Evolutionary conservation across 2,888 invertebrate species (phyloP).

Genomic region (Bembecia ichneumoniformis): DNA sequence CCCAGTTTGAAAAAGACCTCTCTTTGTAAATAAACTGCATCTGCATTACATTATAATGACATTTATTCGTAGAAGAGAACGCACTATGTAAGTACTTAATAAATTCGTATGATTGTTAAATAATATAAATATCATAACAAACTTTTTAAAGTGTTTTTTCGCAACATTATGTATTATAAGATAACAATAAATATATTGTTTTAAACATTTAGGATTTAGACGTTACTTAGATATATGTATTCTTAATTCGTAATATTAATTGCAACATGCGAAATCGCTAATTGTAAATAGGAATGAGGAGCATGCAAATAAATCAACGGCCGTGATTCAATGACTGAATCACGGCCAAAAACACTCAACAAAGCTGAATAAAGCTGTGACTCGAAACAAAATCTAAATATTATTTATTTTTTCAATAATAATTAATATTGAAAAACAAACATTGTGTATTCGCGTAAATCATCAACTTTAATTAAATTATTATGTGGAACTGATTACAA

Average conservation of each 20-base stretch:
- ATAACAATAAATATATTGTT: constrained; percentile 7
- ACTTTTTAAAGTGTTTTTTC: background rate
- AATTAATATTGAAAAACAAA: constrained; percentile 11
- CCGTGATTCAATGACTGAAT: constrained; percentile 6
- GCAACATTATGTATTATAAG: constrained; percentile 2
- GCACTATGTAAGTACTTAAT: too few species aligned
- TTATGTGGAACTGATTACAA: constrained; percentile 38
- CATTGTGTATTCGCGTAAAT: constrained; percentile 41
- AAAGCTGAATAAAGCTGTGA: constrained; percentile 48
- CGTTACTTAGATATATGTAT: constrained; percentile 8
- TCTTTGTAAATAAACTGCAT: too few species aligned
- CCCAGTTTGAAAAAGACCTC: too few species aligned
- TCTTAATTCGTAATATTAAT: background rate
- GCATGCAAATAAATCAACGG: constrained; percentile 4
- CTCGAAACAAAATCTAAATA: constrained; percentile 29
- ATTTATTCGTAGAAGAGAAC: too few species aligned
- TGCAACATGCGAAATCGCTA: background rate
- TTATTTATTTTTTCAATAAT: constrained; percentile 61
- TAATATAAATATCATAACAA: background rate
- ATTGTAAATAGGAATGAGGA: background rate
- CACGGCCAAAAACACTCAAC: constrained; percentile 22
- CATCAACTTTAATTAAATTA: constrained; percentile 34
- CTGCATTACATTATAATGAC: too few species aligned
- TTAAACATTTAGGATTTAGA: constrained; percentile 11
- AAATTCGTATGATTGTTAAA: too few species aligned